These are phyloP conservation scores for Nematolebias whitei DNA, from an alignment of 2,113 vertebrate genomes.

Conservation along the genomic window DNA sequence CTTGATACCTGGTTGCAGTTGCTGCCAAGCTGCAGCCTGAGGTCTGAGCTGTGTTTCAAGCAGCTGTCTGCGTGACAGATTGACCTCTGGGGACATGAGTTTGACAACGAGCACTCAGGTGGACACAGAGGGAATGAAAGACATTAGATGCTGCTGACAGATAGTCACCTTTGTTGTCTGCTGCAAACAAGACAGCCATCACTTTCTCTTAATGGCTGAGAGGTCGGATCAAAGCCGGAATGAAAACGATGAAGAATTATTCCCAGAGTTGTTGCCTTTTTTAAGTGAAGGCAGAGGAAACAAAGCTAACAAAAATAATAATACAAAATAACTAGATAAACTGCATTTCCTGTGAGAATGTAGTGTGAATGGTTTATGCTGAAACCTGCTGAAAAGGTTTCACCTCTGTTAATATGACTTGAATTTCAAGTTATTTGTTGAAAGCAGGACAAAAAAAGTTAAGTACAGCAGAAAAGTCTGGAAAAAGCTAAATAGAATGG, in stretches of 20 bases:
- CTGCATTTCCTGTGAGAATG: too few relatives aligned
- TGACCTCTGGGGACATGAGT: conserved; percentile 53
- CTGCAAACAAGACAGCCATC: conserved; percentile 43
- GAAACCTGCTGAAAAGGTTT: too few relatives aligned
- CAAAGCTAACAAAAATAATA: conserved; percentile 22
- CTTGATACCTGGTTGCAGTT: conserved; percentile 14
- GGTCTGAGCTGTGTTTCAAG: conserved; percentile 36
- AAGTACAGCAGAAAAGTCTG: too few relatives aligned
- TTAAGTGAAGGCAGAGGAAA: conserved; percentile 13
- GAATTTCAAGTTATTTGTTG: too few relatives aligned
- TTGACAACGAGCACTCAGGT: conserved; percentile 36
- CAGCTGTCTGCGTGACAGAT: conserved; percentile 60
- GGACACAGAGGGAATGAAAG: conserved; percentile 50
- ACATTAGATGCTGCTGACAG: conserved; percentile 60
- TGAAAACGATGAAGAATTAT: conserved; percentile 19
- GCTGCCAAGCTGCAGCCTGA: conserved; percentile 24
- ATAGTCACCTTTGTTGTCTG: conserved; percentile 61
- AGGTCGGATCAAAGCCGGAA: conserved; percentile 20
- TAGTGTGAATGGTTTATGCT: too few relatives aligned
- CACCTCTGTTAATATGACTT: too few relatives aligned
- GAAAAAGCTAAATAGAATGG: too few relatives aligned
- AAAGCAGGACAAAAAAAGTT: too few relatives aligned
- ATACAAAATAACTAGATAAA: background rate
- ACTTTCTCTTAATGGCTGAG: conserved; percentile 44
- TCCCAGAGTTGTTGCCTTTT: conserved; percentile 36